Percentiles rank a stretch among this genome's conserved stretches.
phyloP scores from a whole-genome alignment of 1,140 invertebrate genomes.

The Bombyx mandarina region DNA sequence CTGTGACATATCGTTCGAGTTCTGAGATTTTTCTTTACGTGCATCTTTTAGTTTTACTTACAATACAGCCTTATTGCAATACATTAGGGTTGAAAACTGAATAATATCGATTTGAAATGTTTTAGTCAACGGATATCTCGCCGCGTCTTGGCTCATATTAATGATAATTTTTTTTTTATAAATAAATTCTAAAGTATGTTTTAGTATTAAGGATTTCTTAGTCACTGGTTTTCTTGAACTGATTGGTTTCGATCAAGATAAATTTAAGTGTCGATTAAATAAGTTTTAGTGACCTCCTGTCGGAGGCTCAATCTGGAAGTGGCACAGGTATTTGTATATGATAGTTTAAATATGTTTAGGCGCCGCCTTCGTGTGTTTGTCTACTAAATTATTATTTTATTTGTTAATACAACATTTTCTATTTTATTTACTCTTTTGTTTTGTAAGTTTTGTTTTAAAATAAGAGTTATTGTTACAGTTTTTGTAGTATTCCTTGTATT shows the following conservation, averaged over 20 bases:
- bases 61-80: constrained; percentile 14
- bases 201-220: constrained; percentile 17
- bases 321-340: neutral
- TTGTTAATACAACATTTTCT: no score
- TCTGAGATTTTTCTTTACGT: constrained; percentile 40
- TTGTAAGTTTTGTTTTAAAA: no score
- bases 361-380: no score
- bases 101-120: constrained; percentile 11
- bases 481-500: no score
- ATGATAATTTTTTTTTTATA: constrained; percentile 47
- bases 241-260: constrained; percentile 14
- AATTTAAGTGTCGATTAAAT: constrained; percentile 14
- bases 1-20: constrained; percentile 47
- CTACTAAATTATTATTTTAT: no score
- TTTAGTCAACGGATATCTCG: constrained; percentile 22
- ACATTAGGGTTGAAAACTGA: constrained; percentile 12
- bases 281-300: no score
- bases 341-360: no score
- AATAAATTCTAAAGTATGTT: constrained; percentile 32
- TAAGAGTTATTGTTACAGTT: no score
- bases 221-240: constrained; percentile 30
- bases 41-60: constrained; percentile 6
- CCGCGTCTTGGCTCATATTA: constrained; percentile 47
- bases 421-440: no score
- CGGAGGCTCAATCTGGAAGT: neutral